A percentile compares a stretch with the other conserved stretches of the same genome.
Conservation (phyloP, 2,888 invertebrate species). For the Campoplex capitator region DNA sequence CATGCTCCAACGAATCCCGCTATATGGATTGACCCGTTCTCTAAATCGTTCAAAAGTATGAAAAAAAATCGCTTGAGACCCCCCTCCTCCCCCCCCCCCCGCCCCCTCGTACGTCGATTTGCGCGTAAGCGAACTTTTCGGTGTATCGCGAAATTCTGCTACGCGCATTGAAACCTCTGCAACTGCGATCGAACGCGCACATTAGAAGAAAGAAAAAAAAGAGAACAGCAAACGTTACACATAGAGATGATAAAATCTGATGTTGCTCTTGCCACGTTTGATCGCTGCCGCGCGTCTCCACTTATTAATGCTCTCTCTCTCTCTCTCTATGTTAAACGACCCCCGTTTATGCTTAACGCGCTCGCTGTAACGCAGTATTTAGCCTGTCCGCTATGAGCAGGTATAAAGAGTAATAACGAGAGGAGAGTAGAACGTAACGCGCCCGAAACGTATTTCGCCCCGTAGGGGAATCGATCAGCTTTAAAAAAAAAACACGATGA, state of each 20-base stretch:
- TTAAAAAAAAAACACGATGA: slow-evolving; percentile 16
- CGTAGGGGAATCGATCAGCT: slow-evolving; percentile 66
- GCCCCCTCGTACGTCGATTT: too few species aligned
- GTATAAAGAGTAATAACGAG: background rate
- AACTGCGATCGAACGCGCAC: background rate
- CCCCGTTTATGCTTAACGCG: slow-evolving; percentile 76
- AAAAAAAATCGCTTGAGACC: background rate
- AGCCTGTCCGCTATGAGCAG: slow-evolving; percentile 70
- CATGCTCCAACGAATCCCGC: slow-evolving; percentile 13
- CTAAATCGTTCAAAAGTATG: background rate
- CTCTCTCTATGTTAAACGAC: background rate
- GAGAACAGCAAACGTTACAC: background rate
- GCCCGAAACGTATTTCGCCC: slow-evolving; percentile 68
- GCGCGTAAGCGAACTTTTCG: too few species aligned
- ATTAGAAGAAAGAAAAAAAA: background rate
- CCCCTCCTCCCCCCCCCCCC: too few species aligned
- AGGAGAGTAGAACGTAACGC: slow-evolving; percentile 28
- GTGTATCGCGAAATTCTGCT: background rate
- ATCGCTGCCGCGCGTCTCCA: slow-evolving; percentile 5
- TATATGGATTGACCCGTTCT: background rate
- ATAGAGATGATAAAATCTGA: background rate
- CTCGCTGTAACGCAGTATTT: slow-evolving; percentile 77
- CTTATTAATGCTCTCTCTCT: slow-evolving; percentile 1
- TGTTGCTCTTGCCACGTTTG: background rate
- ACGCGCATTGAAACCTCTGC: background rate